Evolutionary conservation across 2,797 vertebrate genomes (phyloP), one percentile per base, ranked within the genome.

Genomic region (Pseudochirops cupreus): DNA sequence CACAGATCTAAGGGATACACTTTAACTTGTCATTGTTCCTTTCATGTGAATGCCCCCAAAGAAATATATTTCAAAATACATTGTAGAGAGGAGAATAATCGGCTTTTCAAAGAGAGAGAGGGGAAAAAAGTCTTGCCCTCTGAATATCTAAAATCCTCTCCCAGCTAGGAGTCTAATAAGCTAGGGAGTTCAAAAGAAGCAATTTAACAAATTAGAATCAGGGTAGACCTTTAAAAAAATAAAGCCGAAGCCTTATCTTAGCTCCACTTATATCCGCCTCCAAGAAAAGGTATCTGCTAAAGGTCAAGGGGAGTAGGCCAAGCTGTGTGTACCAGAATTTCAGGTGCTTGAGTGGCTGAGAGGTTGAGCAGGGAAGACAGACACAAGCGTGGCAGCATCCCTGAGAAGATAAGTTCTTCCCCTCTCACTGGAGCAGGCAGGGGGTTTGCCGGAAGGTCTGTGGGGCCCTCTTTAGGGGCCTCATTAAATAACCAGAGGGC

Each of bases 141-240:
- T 26, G 24, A 90, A 90, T 46, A 29, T 96, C 62, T 91, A 58
- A 95, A 95, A 82, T 93, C 93, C 57, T 96, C 33, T 59, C 56
- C 53, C 55, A 31, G 46, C 55, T n/a, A 7, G 31, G 9, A 24
- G 92, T 29, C 91, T 93, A 92, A 95, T 52, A n/a, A 92, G 82
- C 54, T 46, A 56, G 39, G 12, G 26, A 67, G 26, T 91, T 93
- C 91, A 54, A 56, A 91, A 55, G 55, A 33, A 54, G 57, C 82
- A 52, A 46, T 50, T 92, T 91, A 50, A 90, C 92, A 87, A 87
- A 87, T 87, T 26, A 87, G 39, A 87, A 39, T 87, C 21, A 50
- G 39, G 24, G n/a, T 82, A 87, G 39, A 87, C 39, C 39, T 87
- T 87, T 21, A 46, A 26, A 87, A 74, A 50, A 46, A 50, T 26